Conservation (phyloP, 2,113 vertebrate species). For the Rhynchomys soricoides region DNA sequence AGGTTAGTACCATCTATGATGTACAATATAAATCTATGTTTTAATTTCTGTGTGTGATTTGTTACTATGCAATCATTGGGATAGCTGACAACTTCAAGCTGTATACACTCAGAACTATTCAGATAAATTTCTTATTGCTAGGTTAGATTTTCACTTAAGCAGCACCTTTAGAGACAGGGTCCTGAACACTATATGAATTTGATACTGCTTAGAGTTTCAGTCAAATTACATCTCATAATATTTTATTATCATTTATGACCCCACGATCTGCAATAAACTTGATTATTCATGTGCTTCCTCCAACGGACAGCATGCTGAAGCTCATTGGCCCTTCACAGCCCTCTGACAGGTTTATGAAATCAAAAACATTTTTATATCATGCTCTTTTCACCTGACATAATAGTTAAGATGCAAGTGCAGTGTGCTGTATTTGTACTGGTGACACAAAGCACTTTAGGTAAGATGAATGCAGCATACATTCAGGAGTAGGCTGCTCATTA, state of each 20-base stretch:
- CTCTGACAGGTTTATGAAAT: neutral
- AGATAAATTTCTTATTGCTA: neutral
- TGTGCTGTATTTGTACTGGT: neutral
- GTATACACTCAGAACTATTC: neutral
- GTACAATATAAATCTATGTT: neutral
- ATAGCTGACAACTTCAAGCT: neutral
- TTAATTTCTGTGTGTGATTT: neutral
- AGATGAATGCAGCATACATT: neutral
- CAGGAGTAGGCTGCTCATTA: neutral
- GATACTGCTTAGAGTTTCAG: neutral
- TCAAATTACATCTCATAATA: neutral
- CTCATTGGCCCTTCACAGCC: neutral
- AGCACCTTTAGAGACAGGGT: neutral
- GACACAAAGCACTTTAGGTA: neutral
- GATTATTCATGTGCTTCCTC: neutral
- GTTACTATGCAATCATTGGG: neutral
- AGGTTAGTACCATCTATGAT: neutral
- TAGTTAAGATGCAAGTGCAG: neutral
- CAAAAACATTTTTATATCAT: neutral
- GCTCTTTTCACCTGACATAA: neutral
- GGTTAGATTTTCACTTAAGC: neutral
- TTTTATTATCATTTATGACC: neutral
- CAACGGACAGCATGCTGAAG: neutral
- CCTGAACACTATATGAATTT: neutral
- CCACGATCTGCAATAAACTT: neutral